Evolutionary conservation across 2,888 invertebrate species (phyloP), one percentile per base, ranked within the genome.

Genomic region (Eristalis intricaria): DNA sequence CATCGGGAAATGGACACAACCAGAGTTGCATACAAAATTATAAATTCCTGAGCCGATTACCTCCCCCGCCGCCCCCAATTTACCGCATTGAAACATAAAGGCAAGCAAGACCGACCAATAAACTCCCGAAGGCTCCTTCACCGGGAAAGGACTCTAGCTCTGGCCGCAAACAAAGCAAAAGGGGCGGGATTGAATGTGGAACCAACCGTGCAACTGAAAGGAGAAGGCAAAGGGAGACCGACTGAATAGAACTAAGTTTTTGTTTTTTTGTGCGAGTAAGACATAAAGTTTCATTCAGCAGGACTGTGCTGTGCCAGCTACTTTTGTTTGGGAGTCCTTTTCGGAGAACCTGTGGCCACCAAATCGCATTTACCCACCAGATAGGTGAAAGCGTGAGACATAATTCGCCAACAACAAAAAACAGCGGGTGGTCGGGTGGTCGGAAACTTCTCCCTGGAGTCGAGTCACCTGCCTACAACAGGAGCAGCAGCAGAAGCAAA

Each of bases 271-370:
- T 7, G 13, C 43, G 73, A 74, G 80, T 74, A 80, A 74, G 80
- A 74, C 63, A 64, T 80, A 80, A 78, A 80, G 35, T 80, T 80
- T 43, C 43, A 19, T n/a, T 74, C 23, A 68, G 11, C 64, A 35
- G 32, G 4, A 10, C 32, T 32, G 32, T 43, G 23, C 40, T 7
- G 56, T 7, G n/a, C 19, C 29, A 38, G 22, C 60, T 61, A 29
- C 56, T 58, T 40, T 35, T 60, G 40, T 58, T 23, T 43, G 29
- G 40, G 4, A 64, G 58, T 40, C 56, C 11, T 38, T 26, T 35
- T 61, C 19, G 35, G 32, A 58, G 50, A 69, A 76, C 76, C 76
- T 84, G 76, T 84, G 81, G 68, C 84, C 84, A 80, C 80, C 68
- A 81, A 76, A 85, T 85, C 81, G 76, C 73, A 85, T 84, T 80